Conservation (phyloP, 1,140 invertebrate species). For the Orchesella cincta region DNA sequence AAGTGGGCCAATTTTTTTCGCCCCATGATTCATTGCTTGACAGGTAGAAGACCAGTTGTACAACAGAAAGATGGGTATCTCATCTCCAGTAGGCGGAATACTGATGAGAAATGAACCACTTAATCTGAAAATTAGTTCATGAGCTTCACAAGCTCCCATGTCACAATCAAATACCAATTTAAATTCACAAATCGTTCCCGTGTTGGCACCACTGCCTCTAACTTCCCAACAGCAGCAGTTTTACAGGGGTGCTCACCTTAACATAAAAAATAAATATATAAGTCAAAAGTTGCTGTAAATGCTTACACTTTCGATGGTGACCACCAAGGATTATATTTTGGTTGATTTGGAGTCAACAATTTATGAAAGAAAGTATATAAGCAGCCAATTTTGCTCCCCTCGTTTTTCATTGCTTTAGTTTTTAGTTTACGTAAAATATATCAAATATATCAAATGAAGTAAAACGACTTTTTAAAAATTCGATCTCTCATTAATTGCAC, state of each 20-base stretch:
- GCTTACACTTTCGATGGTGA: not conserved
- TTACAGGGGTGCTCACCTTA: not conserved
- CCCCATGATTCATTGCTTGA: not conserved
- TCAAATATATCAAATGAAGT: no score
- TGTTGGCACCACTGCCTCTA: not conserved
- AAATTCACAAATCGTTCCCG: not conserved
- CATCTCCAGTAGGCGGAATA: not conserved
- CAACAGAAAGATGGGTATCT: not conserved
- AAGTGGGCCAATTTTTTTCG: not conserved
- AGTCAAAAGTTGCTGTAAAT: not conserved
- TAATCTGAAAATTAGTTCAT: conserved; percentile 23
- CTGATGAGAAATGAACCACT: conserved; percentile 12
- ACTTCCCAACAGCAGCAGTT: not conserved
- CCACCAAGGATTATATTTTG: not conserved
- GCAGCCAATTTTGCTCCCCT: no score
- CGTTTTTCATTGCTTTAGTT: no score
- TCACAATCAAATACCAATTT: not conserved
- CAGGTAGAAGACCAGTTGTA: conserved; percentile 1
- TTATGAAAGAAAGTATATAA: no score
- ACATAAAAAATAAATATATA: not conserved
- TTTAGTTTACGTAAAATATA: no score
- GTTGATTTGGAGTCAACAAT: no score
- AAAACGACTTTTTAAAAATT: no score
- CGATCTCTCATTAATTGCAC: no score
- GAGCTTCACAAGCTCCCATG: not conserved